Conservation (phyloP, 2,113 vertebrate genomes). For the Cebidichthys violaceus region DNA sequence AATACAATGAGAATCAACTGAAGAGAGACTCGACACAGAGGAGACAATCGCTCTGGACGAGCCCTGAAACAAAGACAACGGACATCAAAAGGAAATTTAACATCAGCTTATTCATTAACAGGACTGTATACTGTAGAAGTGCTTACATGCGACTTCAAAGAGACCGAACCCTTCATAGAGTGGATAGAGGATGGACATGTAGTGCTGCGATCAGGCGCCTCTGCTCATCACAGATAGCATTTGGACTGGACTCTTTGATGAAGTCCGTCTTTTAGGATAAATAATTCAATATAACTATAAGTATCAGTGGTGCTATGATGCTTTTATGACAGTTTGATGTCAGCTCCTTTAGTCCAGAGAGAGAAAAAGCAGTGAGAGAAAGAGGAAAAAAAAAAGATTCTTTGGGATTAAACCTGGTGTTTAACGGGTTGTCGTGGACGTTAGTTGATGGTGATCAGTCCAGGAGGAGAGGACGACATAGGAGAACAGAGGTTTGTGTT, state of each 20-base stretch:
- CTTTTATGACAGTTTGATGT: slow-evolving; percentile 20
- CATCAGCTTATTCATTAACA: slow-evolving; percentile 77
- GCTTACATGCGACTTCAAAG: slow-evolving; percentile 69
- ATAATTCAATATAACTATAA: slow-evolving; percentile 43
- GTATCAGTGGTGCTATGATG: slow-evolving; percentile 20
- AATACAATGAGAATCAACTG: slow-evolving; percentile 23
- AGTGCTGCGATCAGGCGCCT: slow-evolving; percentile 16
- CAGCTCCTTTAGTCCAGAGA: slow-evolving; percentile 42
- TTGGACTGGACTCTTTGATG: slow-evolving; percentile 8
- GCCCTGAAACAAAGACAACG: slow-evolving; percentile 22
- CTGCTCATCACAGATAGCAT: slow-evolving; percentile 16
- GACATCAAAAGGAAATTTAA: slow-evolving; percentile 42
- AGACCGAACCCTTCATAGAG: slow-evolving; percentile 50
- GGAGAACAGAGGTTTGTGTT: slow-evolving; percentile 17
- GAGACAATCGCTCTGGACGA: not conserved
- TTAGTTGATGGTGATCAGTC: slow-evolving; percentile 39
- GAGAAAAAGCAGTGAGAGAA: not conserved
- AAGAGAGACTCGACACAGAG: slow-evolving; percentile 11
- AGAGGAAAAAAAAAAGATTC: slow-evolving; percentile 4
- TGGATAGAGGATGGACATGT: slow-evolving; percentile 37
- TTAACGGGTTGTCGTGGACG: slow-evolving; percentile 61
- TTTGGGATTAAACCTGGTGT: slow-evolving; percentile 67
- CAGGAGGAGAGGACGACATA: slow-evolving; percentile 46
- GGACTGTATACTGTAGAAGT: slow-evolving; percentile 72
- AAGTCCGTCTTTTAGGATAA: slow-evolving; percentile 48